These are phyloP conservation scores for Dasysyrphus albostriatus DNA, from an alignment of 2,888 invertebrate genomes.

Conservation along the genomic window DNA sequence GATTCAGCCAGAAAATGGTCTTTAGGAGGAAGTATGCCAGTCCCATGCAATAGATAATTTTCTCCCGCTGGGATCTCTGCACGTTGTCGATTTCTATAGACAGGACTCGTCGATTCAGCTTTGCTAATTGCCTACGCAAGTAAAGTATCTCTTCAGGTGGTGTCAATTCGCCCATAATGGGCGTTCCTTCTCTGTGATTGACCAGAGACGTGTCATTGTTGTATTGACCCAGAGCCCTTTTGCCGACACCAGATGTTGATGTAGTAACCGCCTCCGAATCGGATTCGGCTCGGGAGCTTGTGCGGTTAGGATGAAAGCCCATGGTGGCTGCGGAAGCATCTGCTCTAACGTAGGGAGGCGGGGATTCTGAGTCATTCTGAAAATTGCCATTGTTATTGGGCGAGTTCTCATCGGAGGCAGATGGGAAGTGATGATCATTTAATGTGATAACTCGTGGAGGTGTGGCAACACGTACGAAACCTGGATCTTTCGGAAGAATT, in stretches of 20 bases:
- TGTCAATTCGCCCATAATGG: conserved; percentile 88
- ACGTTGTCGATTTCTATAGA: conserved; percentile 93
- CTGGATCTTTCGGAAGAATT: conserved; percentile 88
- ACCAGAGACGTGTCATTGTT: conserved; percentile 80
- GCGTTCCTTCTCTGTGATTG: conserved; percentile 87
- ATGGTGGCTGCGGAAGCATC: conserved; percentile 78
- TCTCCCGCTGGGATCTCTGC: conserved; percentile 93
- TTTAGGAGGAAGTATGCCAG: conserved; percentile 94
- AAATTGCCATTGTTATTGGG: conserved; percentile 78
- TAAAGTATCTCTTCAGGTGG: conserved; percentile 93
- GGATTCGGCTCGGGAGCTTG: conserved; percentile 80
- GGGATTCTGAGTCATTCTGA: conserved; percentile 78
- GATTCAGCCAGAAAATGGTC: conserved; percentile 92
- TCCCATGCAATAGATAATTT: conserved; percentile 92
- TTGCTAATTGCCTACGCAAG: conserved; percentile 93
- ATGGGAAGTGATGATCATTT: conserved; percentile 92
- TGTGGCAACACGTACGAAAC: conserved; percentile 92
- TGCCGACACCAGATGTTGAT: conserved; percentile 78
- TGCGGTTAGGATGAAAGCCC: conserved; percentile 81
- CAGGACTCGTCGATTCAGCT: conserved; percentile 93
- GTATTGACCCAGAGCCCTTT: conserved; percentile 78
- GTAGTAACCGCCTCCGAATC: conserved; percentile 80
- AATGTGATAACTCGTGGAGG: conserved; percentile 95
- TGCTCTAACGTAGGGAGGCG: conserved; percentile 81
- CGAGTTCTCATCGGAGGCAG: conserved; percentile 85